Evolutionary conservation across 2,113 vertebrate species (phyloP).

Genomic region (Spheniscus mendiculus): DNA sequence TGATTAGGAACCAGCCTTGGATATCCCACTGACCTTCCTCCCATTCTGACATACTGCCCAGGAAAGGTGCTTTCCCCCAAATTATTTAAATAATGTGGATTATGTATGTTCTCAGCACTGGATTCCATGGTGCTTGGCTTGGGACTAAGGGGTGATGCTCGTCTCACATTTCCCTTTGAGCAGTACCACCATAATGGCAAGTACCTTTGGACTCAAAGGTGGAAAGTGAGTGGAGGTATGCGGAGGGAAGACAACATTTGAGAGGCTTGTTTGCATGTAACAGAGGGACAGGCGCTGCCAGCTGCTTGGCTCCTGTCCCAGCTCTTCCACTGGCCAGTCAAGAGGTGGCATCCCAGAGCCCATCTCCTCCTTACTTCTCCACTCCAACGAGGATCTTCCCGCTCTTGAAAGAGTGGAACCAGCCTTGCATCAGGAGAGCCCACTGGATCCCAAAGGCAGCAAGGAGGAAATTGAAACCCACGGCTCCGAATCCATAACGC

Average conservation of each 20-base stretch:
- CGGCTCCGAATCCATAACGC: constrained; percentile 88
- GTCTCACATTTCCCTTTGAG: neutral
- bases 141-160: neutral
- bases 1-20: neutral
- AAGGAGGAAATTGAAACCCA: constrained; percentile 96
- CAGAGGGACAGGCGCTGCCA: neutral
- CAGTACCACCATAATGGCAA: neutral
- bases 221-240: neutral
- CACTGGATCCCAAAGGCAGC: constrained; percentile 95
- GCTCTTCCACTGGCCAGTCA: neutral
- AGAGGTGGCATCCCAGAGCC: neutral
- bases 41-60: neutral
- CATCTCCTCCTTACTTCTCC: constrained; percentile 79
- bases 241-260: neutral
- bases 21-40: neutral
- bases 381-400: constrained; percentile 86
- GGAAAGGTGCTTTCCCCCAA: neutral
- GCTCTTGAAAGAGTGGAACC: constrained; percentile 82
- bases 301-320: neutral
- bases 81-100: neutral
- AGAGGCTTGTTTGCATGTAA: neutral
- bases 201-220: neutral
- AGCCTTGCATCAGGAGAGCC: constrained; percentile 97
- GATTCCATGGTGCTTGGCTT: neutral
- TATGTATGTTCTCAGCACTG: neutral